Percentiles rank a stretch among this genome's conserved stretches.
Evolutionary conservation across 2,797 vertebrate genomes (phyloP).

Genomic region (Mallotus villosus): DNA sequence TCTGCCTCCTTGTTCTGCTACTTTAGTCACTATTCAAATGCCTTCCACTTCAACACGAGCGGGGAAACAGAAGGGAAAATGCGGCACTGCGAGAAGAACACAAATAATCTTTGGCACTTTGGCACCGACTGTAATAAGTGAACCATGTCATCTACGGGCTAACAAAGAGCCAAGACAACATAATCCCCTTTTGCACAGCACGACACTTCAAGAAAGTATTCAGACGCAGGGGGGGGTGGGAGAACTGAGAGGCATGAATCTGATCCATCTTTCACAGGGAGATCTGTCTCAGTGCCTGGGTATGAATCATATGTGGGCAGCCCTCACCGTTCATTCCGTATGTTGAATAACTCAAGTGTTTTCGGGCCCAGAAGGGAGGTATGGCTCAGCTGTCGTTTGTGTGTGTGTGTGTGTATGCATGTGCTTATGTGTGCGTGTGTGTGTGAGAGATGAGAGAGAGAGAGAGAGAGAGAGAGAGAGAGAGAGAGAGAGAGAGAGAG

Average conservation of each 20-base stretch:
- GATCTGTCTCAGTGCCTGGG: background rate
- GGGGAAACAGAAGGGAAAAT: no score
- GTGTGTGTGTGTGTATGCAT: background rate
- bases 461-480: background rate
- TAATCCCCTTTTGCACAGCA: background rate
- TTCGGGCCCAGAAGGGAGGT: conserved; percentile 12
- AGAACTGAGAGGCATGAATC: background rate
- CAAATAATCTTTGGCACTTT: background rate
- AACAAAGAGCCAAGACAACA: background rate
- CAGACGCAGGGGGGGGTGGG: background rate
- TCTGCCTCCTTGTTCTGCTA: background rate
- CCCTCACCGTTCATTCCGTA: background rate
- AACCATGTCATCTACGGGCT: background rate
- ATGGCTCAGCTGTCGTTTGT: background rate
- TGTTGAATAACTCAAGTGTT: conserved; percentile 14
- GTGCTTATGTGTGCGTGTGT: background rate
- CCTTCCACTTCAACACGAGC: background rate
- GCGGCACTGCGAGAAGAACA: background rate
- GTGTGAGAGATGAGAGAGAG: background rate
- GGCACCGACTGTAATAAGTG: background rate
- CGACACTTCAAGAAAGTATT: background rate
- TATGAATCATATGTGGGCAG: conserved; percentile 25
- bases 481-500: background rate
- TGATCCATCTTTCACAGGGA: background rate
- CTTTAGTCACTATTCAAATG: background rate